Evolutionary conservation across 2,888 invertebrate species (phyloP).

Genomic region (Rhaphigaster nebulosa): DNA sequence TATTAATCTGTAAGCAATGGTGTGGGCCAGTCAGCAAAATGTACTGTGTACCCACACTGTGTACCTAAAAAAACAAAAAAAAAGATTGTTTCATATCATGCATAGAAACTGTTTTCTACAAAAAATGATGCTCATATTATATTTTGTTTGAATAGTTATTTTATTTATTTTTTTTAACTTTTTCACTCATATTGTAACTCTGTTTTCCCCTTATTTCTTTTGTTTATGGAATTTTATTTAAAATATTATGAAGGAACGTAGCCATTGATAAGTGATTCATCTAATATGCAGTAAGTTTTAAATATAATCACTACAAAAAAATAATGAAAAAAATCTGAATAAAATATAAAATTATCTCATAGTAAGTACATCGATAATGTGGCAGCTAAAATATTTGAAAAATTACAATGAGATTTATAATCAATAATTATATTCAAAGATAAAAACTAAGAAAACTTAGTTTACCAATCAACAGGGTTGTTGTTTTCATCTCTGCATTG

Average conservation of each 20-base stretch:
- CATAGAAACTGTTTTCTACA: background rate
- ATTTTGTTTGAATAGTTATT: background rate
- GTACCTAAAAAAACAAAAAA: background rate
- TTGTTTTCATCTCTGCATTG: slow-evolving; percentile 76
- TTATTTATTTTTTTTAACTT: too few species aligned
- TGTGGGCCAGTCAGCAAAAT: background rate
- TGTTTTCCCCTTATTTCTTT: background rate
- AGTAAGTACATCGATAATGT: background rate
- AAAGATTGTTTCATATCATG: background rate
- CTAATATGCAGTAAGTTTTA: background rate
- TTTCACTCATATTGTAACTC: too few species aligned
- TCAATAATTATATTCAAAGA: background rate
- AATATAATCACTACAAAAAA: background rate
- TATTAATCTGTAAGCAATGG: too few species aligned
- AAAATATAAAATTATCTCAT: background rate
- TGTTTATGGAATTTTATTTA: background rate
- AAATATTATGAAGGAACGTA: background rate
- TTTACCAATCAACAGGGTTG: slow-evolving; percentile 79
- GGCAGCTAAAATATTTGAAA: background rate
- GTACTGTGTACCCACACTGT: background rate
- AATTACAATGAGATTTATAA: background rate
- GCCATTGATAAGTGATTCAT: background rate
- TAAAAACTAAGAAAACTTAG: background rate
- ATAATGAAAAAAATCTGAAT: background rate
- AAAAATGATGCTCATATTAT: background rate